Percentiles rank a stretch among this genome's conserved stretches.
Conservation (phyloP, 2,888 invertebrate species). For the Graphium colonna region DNA sequence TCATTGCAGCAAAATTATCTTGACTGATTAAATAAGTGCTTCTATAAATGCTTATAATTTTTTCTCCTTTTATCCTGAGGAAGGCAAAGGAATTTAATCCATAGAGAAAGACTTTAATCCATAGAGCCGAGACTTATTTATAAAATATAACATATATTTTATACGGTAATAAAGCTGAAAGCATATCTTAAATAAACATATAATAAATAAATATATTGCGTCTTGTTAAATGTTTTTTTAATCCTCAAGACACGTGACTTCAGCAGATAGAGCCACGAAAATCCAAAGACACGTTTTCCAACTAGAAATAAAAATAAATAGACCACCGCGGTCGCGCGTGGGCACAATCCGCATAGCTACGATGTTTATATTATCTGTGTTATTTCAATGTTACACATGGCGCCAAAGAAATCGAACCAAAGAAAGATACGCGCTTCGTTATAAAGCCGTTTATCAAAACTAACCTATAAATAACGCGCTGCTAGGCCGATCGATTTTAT, state of each 20-base stretch:
- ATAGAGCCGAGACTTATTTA: too few species aligned
- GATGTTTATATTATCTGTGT: slow-evolving; percentile 33
- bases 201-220: too few species aligned
- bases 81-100: too few species aligned
- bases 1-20: too few species aligned
- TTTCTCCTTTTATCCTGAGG: too few species aligned
- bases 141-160: too few species aligned
- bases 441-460: slow-evolving; percentile 31
- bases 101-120: too few species aligned
- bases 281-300: slow-evolving; percentile 30
- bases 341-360: slow-evolving; percentile 31
- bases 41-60: too few species aligned
- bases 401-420: slow-evolving; percentile 25
- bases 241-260: background rate
- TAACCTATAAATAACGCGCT: slow-evolving; percentile 29
- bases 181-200: too few species aligned
- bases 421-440: slow-evolving; percentile 32
- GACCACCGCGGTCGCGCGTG: slow-evolving; percentile 39
- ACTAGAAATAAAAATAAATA: slow-evolving; percentile 39
- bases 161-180: too few species aligned
- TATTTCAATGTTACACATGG: slow-evolving; percentile 32
- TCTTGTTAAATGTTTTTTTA: too few species aligned
- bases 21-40: too few species aligned
- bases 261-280: slow-evolving; percentile 1
- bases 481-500: slow-evolving; percentile 16